Evolutionary conservation across 37 sponge, comb jelly and placozoan species (phyloP), one percentile per base, ranked within the genome.

Genomic region (Petrosia ficiformis): DNA sequence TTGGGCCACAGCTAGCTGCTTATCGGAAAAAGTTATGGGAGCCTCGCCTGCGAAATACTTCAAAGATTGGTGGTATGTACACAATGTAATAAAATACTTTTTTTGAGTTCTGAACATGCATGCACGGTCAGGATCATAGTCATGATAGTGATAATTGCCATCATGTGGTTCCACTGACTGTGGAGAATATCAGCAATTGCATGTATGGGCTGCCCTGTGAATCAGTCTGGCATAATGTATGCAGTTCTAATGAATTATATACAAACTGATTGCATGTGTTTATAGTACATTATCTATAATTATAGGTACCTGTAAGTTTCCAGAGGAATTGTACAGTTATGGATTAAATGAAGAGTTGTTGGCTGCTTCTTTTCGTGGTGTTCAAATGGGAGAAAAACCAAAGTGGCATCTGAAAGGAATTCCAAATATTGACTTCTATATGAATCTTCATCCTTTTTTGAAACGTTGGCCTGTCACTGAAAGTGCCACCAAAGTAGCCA

Each of bases 391-490:
- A 22, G 39, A 38, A 28, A 24, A 30, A 21, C 39, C 61, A 22
- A 11, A 25, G 19, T 81, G 71, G 66, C 40, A 26, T 25, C 64
- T 70, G 30, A 54, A 61, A 39, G 40, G 40, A 10, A 14, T 63
- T 33, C 67, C 74, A 71, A 71, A 31, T n/a, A 28, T 57, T 40
- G 44, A 19, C 4, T 81, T 81, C 56, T 81, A 81, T 56, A 58
- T 64, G 25, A 28, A 72, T 33, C 57, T 80, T 36, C 81, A 81
- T 39, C 4, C n/a, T 2, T 81, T 72, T 72, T 42, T 81, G 48
- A 81, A 81, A 30, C 52, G 37, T 28, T 81, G 81, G 74, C 58
- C 64, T 63, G 21, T 72, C 2, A 72, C 81, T 30, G 44, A 44
- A 22, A 42, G 41, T 39, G 38, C 67, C 42, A 64, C 56, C 4